These are phyloP conservation scores for Bugula neritina DNA, from an alignment of 2,888 invertebrate genomes.

Conservation along the genomic window DNA sequence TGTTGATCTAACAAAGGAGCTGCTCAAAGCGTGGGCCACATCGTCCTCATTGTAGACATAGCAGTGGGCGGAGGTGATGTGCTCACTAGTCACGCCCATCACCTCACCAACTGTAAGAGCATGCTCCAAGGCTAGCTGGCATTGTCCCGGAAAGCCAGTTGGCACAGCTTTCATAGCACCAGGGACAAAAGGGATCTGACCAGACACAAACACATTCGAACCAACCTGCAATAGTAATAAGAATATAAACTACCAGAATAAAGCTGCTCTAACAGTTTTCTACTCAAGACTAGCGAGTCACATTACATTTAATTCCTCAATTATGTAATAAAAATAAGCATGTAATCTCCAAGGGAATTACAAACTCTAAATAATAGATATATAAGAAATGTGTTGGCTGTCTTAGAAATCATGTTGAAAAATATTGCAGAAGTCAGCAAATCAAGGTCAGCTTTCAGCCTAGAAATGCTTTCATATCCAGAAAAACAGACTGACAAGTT, in stretches of 20 bases:
- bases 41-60: conserved; percentile 59
- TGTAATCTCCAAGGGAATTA: too few species aligned
- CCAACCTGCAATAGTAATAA: not conserved
- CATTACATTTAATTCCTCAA: too few species aligned
- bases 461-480: too few species aligned
- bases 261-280: too few species aligned
- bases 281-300: too few species aligned
- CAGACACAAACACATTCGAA: conserved; percentile 61
- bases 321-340: too few species aligned
- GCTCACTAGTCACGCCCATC: conserved; percentile 17
- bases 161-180: conserved; percentile 67
- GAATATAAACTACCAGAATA: not conserved
- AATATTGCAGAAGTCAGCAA: too few species aligned
- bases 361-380: too few species aligned
- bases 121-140: conserved; percentile 15
- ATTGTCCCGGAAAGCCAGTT: not conserved
- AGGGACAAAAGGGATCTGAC: conserved; percentile 84
- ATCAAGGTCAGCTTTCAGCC: too few species aligned
- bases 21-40: conserved; percentile 27
- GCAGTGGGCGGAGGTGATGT: conserved; percentile 62
- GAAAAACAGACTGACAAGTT: too few species aligned
- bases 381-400: too few species aligned
- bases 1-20: not conserved
- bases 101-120: not conserved
- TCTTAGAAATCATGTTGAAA: too few species aligned